Evolutionary conservation across 2,113 vertebrate species (phyloP).

Genomic region (Scopus umbretta): DNA sequence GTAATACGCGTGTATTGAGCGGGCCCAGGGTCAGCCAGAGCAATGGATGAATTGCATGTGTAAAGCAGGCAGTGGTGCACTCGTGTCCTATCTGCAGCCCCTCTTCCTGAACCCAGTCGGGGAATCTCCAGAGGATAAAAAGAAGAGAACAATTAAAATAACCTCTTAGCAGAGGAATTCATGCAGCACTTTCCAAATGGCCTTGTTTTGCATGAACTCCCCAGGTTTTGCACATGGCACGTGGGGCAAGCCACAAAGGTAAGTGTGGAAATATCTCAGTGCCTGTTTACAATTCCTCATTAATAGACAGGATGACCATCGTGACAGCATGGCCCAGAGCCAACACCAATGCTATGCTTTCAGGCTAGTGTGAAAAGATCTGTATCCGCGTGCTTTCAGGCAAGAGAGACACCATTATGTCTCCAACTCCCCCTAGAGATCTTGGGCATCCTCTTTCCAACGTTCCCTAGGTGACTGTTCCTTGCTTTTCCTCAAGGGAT

Average conservation of each 20-base stretch:
- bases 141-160: background rate
- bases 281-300: background rate
- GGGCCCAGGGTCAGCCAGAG: background rate
- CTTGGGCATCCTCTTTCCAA: background rate
- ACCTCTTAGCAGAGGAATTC: background rate
- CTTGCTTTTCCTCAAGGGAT: background rate
- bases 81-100: background rate
- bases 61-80: background rate
- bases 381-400: background rate
- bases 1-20: fast-evolving
- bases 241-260: background rate
- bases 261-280: background rate
- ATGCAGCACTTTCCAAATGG: background rate
- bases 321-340: background rate
- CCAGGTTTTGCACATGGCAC: background rate
- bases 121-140: background rate
- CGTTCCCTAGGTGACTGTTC: background rate
- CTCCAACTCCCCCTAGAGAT: background rate
- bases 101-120: background rate
- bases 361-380: background rate
- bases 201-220: background rate
- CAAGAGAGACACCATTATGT: background rate
- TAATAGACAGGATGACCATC: background rate
- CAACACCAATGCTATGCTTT: background rate
- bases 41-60: background rate